phyloP scores from a whole-genome alignment of 2,888 invertebrate species.

The Latrodectus elegans region DNA sequence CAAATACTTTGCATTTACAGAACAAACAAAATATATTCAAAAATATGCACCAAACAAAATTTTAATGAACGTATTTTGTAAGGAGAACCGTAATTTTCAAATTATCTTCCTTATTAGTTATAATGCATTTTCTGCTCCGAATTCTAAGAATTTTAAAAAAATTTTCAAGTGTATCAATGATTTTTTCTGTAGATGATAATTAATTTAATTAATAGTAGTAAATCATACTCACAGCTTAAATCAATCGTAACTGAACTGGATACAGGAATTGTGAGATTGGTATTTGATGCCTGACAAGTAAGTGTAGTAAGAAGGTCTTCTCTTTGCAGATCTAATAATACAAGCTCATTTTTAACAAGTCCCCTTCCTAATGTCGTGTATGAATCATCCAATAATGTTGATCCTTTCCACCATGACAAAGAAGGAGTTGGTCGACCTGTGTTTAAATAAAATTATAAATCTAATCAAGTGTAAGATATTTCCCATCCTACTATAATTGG shows the following conservation, averaged over 20 bases:
- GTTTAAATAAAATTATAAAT: not conserved
- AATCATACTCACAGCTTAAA: conserved; percentile 85
- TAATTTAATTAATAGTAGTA: not conserved
- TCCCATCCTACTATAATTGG: too few species aligned
- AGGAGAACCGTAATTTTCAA: too few species aligned
- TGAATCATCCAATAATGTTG: conserved; percentile 66
- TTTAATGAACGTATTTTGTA: too few species aligned
- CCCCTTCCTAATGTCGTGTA: conserved; percentile 65
- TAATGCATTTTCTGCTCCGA: too few species aligned
- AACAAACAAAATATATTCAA: too few species aligned
- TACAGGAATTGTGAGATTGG: conserved; percentile 71
- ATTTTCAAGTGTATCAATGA: too few species aligned
- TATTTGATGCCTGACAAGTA: conserved; percentile 71
- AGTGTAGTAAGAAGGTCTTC: conserved; percentile 70
- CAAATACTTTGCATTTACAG: too few species aligned
- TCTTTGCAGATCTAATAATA: conserved; percentile 54
- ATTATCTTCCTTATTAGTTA: too few species aligned
- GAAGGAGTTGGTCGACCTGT: conserved; percentile 69
- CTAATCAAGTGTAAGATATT: not conserved
- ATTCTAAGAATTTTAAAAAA: too few species aligned
- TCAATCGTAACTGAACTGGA: conserved; percentile 87
- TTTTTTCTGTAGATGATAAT: too few species aligned
- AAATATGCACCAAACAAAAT: too few species aligned
- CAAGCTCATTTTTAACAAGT: conserved; percentile 54
- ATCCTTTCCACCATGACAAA: conserved; percentile 70